Evolutionary conservation across 2,113 vertebrate genomes (phyloP).

Genomic region (Dissostichus mawsoni): DNA sequence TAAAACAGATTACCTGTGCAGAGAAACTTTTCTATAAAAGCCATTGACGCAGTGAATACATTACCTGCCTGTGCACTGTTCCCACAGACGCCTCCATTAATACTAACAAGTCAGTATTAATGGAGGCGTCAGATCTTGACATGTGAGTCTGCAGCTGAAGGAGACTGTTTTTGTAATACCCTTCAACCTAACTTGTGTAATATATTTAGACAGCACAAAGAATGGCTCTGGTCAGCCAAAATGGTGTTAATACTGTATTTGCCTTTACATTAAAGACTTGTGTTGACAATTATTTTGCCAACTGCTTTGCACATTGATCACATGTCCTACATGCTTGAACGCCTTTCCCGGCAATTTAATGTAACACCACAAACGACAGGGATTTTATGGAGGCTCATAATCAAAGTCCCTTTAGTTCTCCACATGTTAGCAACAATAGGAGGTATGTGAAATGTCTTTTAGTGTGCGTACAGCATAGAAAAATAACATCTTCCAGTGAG

Average conservation of each 20-base stretch:
- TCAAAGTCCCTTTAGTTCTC: conserved; percentile 4
- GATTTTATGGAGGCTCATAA: background rate
- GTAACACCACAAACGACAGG: background rate
- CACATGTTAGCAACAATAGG: background rate
- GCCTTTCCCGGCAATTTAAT: conserved; percentile 1
- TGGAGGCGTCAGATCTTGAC: conserved; percentile 65
- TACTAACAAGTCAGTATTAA: conserved; percentile 75
- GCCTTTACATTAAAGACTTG: background rate
- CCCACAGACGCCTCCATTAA: conserved; percentile 37
- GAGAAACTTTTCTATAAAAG: conserved; percentile 61
- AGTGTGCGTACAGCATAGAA: background rate
- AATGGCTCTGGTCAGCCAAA: conserved; percentile 12
- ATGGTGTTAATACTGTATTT: background rate
- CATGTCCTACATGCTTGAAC: background rate
- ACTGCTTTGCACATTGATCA: conserved; percentile 17
- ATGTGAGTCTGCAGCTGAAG: conserved; percentile 7
- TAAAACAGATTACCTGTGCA: conserved; percentile 55
- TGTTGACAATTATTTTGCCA: conserved; percentile 21
- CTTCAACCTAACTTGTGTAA: background rate
- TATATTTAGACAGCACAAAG: conserved; percentile 39
- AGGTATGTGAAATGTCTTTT: background rate
- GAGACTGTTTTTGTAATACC: too few species aligned
- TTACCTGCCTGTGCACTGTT: conserved; percentile 61
- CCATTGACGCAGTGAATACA: conserved; percentile 69
- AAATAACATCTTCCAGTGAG: background rate